Percentiles rank a stretch among this genome's conserved stretches.
These are phyloP conservation scores for Recurvirostra avosetta DNA, from an alignment of 2,113 vertebrate species.

Conservation along the genomic window DNA sequence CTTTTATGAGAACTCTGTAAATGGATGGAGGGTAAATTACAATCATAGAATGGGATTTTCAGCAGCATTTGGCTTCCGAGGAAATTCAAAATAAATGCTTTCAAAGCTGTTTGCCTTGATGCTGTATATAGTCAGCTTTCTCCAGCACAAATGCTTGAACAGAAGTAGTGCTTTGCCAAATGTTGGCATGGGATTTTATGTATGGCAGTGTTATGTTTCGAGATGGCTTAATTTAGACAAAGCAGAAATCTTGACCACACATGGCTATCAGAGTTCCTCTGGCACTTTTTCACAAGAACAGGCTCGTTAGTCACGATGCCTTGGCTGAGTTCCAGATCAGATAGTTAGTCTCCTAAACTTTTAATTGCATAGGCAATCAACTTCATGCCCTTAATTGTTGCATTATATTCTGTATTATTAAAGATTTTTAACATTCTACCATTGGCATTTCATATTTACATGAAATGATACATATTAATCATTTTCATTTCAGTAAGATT, in stretches of 20 bases:
- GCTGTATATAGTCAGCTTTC: conserved; percentile 27
- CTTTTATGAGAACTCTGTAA: not conserved
- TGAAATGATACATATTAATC: not conserved
- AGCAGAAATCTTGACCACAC: conserved; percentile 34
- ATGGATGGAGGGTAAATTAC: not conserved
- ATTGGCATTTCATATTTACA: not conserved
- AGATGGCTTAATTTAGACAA: conserved; percentile 21
- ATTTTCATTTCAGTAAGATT: not conserved
- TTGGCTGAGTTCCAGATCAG: conserved; percentile 19
- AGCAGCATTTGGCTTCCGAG: not conserved
- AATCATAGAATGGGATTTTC: not conserved
- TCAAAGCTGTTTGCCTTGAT: conserved; percentile 16
- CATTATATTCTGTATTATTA: not conserved
- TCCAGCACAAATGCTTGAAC: conserved; percentile 5
- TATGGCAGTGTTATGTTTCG: not conserved
- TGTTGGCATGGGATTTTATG: conserved; percentile 20
- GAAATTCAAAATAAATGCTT: conserved; percentile 5
- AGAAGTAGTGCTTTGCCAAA: conserved; percentile 23
- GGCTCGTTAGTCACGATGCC: not conserved
- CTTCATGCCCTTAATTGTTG: not conserved
- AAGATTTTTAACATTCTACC: not conserved
- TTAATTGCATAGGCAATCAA: not conserved
- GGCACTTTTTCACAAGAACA: not conserved
- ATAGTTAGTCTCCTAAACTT: not conserved
- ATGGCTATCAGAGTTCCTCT: not conserved